Evolutionary conservation across 2,113 vertebrate species (phyloP), one percentile per base, ranked within the genome.

Genomic region (Donacobius atricapilla): DNA sequence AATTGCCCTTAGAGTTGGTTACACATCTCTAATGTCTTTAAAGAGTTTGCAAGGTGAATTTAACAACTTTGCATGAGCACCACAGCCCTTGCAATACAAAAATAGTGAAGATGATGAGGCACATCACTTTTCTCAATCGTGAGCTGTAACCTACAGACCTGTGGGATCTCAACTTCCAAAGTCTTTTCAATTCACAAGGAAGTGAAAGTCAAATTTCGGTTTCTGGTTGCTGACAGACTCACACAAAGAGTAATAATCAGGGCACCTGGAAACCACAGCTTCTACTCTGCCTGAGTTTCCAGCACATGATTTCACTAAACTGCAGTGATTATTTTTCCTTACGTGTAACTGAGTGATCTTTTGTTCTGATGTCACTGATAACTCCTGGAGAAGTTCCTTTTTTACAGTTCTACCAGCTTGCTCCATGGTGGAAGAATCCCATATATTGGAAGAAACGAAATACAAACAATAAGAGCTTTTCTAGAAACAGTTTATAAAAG

Each of bases 11-110:
- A 90, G 27, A 80, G 28, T 50, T 85, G 70, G 61, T 90, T 95
- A 54, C 0, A 2, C 89, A 87, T 69, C 37, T 79, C 23, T 65
- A 83, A 75, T 4, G 2, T n/a, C 66, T 91, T 96, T 65, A 87
- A 84, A 82, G 25, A 50, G 13, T 61, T 87, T 89, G 45, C 65
- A 94, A 95, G 70, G 87, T 77, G 84, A 94, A 69, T 96, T 95
- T 84, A 95, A 83, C 48, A 91, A 68, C 33, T 82, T 54, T 35
- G 33, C 6, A 30, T 47, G 50, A 86, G 14, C 42, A 89, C 31
- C 0, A 0, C 5, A 71, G 40, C 40, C 47, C 21, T 80, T 87
- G 45, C 16, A 87, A 56, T 37, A 63, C 35, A 71, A 81, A 75
- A 83, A n/a, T 24, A 45, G 25, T 0, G 2, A 42, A 48, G 15